Evolutionary conservation across 2,888 invertebrate species (phyloP), one percentile per base, ranked within the genome.

Genomic region (Cephus pygmeus): DNA sequence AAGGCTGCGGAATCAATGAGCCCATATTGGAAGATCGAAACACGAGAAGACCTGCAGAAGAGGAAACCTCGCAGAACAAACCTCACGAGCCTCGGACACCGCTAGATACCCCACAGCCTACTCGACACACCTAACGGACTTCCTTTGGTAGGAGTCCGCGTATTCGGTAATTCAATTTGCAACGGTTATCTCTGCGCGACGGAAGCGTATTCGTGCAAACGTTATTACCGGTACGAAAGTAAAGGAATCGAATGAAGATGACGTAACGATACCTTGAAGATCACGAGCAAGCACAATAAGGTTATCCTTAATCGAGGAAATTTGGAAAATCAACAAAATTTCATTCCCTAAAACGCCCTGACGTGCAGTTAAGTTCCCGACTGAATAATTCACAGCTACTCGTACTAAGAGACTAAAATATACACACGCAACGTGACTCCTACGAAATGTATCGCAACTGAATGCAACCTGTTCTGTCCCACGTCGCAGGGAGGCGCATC

Each of bases 51-150:
- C 79, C 79, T 76, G 79, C 79, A 86, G 88, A 88, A 84, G 88
- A 89, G 88, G 90, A 91, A 91, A 91, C 91, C 90, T 90, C 89
- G 89, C 89, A 88, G 89, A 86, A 88, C 85, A 87, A 86, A 88
- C 85, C 89, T 89, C 74, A 88, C 88, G 87, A 83, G 86, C 85
- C 83, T 77, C 85, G 80, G 79, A 81, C 81, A 84, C 85, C 81
- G 83, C 85, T 84, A 86, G 87, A 86, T 83, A 87, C 87, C 88
- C 87, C 88, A 83, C 75, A 33, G 81, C 79, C 79, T 75, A 69
- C 80, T 56, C 80, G 80, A 76, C 83, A 90, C 91, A 91, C 91
- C 90, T 91, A 88, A 90, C 90, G 86, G 91, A 91, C 90, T 91
- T 91, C 91, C 87, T 89, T 89, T 84, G 83, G 84, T 84, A 82